Evolutionary conservation across 2,797 vertebrate genomes (phyloP), one percentile per base, ranked within the genome.

Genomic region (Poecilia velifera): DNA sequence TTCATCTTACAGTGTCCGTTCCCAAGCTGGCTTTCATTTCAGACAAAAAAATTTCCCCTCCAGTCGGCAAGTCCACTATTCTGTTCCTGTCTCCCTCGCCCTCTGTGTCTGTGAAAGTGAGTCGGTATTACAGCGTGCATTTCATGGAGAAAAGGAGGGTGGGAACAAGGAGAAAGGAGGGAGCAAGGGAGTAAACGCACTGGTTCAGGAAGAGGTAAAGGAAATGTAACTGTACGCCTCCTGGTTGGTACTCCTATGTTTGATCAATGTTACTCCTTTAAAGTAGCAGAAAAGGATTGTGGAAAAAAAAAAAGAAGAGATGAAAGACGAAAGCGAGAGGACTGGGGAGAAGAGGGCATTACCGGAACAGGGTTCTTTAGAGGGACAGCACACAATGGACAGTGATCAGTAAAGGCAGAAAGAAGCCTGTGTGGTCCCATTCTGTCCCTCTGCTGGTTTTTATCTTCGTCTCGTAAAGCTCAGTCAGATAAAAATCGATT

Each of bases 351-450:
- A 85, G 79, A 89, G 90, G 88, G 88, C 89, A 83, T 87, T 84
- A 80, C 81, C 62, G 46, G 93, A 89, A 86, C 91, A 93, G 90
- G 94, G 95, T 96, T 95, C 88, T 95, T 95, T 91, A 93, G 96
- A 98, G 95, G 93, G 96, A 93, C 97, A 95, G 96, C 96, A 74
- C 88, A 92, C 93, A 94, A 93, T 85, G 87, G 96, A 95, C 95
- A 94, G 88, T 94, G 94, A 97, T 97, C 96, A 98, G 91, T 93
- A 97, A 97, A 97, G 95, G 95, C 76, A 88, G 80, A 76, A 82
- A 88, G 85, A 87, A 74, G 80, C 81, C 78, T 89, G 87, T 90
- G 88, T 87, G 88, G 86, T 91, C 86, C 64, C 72, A 45, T 34
- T 72, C 74, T 80, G 59, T 80, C 70, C 47, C 68, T 71, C 39